Percentiles rank a stretch among this genome's conserved stretches.
These are phyloP conservation scores for Synchiropus splendidus DNA, from an alignment of 2,113 vertebrate genomes.

Conservation along the genomic window DNA sequence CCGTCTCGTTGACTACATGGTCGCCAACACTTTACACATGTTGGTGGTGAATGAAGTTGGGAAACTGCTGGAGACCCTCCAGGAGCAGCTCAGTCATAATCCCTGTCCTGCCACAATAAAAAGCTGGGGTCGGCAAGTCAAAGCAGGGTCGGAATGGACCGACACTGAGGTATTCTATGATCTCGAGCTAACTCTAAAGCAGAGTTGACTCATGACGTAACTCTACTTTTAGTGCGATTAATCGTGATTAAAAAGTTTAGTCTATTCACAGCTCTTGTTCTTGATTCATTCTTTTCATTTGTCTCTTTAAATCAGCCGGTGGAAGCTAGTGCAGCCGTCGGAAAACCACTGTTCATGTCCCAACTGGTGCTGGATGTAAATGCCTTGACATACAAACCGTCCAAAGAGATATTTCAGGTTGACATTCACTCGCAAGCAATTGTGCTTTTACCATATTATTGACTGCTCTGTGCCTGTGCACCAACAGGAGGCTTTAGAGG, in stretches of 20 bases:
- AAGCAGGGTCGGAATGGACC: not conserved
- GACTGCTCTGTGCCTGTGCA: too few species aligned
- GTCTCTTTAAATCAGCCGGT: slow-evolving; percentile 18
- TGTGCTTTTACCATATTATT: too few species aligned
- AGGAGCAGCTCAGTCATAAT: slow-evolving; percentile 59
- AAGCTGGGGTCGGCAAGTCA: slow-evolving; percentile 53
- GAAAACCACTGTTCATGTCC: slow-evolving; percentile 68
- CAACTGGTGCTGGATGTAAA: slow-evolving; percentile 71
- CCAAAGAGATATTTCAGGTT: slow-evolving; percentile 73
- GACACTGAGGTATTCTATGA: slow-evolving; percentile 51
- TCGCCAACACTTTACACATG: slow-evolving; percentile 71
- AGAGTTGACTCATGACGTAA: too few species aligned
- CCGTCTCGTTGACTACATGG: slow-evolving; percentile 75
- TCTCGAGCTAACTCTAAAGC: slow-evolving; percentile 2
- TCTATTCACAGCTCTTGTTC: not conserved
- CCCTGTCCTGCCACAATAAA: slow-evolving; percentile 62
- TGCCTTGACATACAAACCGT: slow-evolving; percentile 68
- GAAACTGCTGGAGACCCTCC: slow-evolving; percentile 60
- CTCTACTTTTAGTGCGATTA: too few species aligned
- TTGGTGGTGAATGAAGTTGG: slow-evolving; percentile 66
- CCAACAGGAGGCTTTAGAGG: slow-evolving; percentile 62
- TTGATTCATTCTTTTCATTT: slow-evolving; percentile 1
- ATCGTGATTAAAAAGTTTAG: too few species aligned
- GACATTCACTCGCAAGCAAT: too few species aligned
- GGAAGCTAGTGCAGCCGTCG: slow-evolving; percentile 21